phyloP scores from a whole-genome alignment of 2,113 vertebrate genomes.

The Trematocara nigrifrons region DNA sequence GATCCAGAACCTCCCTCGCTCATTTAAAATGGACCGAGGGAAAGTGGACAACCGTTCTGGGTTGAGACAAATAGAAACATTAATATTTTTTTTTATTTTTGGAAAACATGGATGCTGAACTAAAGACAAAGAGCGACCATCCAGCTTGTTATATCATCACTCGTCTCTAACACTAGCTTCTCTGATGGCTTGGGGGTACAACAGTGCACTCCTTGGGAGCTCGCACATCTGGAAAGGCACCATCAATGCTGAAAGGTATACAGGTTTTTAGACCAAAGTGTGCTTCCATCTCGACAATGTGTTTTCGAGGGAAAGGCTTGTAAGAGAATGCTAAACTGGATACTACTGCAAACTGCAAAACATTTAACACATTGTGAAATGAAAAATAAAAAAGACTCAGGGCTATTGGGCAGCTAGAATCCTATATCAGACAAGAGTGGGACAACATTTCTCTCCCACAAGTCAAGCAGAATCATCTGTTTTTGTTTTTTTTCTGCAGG shows the following conservation, averaged over 20 bases:
- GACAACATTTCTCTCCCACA: neutral
- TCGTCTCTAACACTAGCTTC: neutral
- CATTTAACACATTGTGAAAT: neutral
- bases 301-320: neutral
- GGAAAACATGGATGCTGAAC: neutral
- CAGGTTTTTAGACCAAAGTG: neutral
- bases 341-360: neutral
- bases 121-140: neutral
- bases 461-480: neutral
- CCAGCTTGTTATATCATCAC: neutral
- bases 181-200: neutral
- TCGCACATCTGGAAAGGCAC: neutral
- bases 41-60: neutral
- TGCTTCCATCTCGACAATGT: neutral
- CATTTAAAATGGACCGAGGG: neutral
- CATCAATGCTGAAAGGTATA: neutral
- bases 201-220: neutral
- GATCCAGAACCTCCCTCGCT: neutral
- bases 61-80: neutral
- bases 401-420: neutral
- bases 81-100: neutral
- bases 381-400: neutral
- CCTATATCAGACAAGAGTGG: neutral
- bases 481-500: conserved; percentile 62
- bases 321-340: neutral